Conservation (phyloP, 2,888 invertebrate species). For the Bellardia bayeri region DNA sequence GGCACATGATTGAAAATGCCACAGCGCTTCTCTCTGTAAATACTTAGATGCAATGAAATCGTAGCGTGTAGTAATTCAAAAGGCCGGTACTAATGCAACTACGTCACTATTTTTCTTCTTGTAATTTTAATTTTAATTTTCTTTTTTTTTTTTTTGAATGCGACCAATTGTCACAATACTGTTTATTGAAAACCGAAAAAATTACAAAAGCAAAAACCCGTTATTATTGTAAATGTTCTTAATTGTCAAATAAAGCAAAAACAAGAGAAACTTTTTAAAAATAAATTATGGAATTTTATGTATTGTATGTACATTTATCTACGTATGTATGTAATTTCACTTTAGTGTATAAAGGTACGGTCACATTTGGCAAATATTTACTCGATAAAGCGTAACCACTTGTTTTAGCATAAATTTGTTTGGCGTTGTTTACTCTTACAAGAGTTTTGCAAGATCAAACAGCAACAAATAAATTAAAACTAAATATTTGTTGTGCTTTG, state of each 20-base stretch:
- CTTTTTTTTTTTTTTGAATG: slow-evolving; percentile 33
- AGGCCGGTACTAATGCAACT: slow-evolving; percentile 62
- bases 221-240: slow-evolving; percentile 72
- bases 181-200: background rate
- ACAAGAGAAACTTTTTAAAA: slow-evolving; percentile 63
- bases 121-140: background rate
- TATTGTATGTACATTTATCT: slow-evolving; percentile 48
- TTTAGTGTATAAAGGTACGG: slow-evolving; percentile 25
- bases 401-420: no score
- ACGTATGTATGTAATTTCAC: slow-evolving; percentile 60
- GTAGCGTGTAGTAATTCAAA: slow-evolving; percentile 41
- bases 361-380: no score
- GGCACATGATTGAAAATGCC: slow-evolving; percentile 45
- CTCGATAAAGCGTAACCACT: no score
- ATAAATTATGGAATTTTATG: slow-evolving; percentile 44
- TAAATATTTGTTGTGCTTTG: no score
- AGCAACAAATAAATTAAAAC: no score
- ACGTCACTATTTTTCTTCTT: slow-evolving; percentile 45
- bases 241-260: slow-evolving; percentile 53
- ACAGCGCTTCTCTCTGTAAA: slow-evolving; percentile 43
- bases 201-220: slow-evolving; percentile 18
- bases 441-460: no score
- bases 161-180: slow-evolving; percentile 56
- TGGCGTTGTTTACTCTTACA: no score
- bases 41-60: slow-evolving; percentile 38